These are phyloP conservation scores for Drosophila tristis DNA, from an alignment of 1,140 invertebrate genomes.

Conservation along the genomic window DNA sequence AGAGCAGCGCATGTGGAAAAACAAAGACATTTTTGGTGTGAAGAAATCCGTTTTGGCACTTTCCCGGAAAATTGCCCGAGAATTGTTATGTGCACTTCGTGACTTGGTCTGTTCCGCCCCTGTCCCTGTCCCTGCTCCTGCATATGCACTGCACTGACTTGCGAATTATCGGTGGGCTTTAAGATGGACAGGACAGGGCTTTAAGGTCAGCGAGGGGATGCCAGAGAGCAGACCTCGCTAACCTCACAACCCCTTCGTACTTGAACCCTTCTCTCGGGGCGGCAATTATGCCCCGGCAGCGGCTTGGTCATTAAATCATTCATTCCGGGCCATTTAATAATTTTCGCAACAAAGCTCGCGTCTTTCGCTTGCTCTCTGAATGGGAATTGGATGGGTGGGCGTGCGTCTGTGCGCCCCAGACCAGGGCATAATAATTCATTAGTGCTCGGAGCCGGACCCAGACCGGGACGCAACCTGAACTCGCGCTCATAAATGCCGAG, in stretches of 20 bases:
- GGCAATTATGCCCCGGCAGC: conserved; percentile 56
- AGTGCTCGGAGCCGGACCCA: conserved; percentile 26
- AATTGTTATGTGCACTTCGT: conserved; percentile 73
- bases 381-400: conserved; percentile 24
- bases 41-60: conserved; percentile 76
- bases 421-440: conserved; percentile 72
- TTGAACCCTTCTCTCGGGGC: conserved; percentile 61
- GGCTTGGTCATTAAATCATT: conserved; percentile 79
- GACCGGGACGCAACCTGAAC: conserved; percentile 21
- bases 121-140: background rate
- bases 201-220: conserved; percentile 26
- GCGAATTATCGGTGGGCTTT: background rate
- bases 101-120: conserved; percentile 20
- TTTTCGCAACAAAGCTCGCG: conserved; percentile 61
- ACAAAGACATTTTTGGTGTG: conserved; percentile 48
- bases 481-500: conserved; percentile 55
- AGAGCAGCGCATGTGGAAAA: conserved; percentile 3
- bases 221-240: too few species aligned
- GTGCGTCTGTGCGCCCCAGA: conserved; percentile 24
- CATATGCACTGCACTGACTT: too few species aligned
- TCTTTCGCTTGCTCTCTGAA: background rate
- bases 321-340: conserved; percentile 83
- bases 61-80: conserved; percentile 58
- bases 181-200: conserved; percentile 16
- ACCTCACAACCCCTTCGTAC: conserved; percentile 50